These are phyloP conservation scores for Lacerta agilis DNA, from an alignment of 2,797 vertebrate species.

Conservation along the genomic window DNA sequence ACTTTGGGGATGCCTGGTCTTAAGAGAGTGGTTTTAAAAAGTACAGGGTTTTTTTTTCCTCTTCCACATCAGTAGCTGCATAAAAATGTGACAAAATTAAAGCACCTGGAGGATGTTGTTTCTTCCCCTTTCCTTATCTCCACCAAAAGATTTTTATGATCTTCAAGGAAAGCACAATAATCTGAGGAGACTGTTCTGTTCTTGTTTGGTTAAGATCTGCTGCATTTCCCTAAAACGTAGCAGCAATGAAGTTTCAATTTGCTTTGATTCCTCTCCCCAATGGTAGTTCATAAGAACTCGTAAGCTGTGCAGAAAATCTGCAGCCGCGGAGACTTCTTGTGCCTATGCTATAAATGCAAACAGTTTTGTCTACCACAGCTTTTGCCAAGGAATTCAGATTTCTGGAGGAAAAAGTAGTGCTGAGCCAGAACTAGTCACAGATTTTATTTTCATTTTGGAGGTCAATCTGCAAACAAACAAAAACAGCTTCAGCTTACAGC, in stretches of 20 bases:
- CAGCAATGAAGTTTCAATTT: not conserved
- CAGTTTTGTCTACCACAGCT: not conserved
- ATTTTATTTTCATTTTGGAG: not conserved
- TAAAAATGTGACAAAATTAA: not conserved
- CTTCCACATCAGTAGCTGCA: not conserved
- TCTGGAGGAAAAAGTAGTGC: not conserved
- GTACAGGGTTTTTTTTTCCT: too few relatives aligned
- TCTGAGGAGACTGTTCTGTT: not conserved
- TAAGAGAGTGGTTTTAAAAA: too few relatives aligned
- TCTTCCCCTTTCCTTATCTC: not conserved
- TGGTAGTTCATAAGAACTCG: not conserved
- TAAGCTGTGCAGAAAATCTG: constrained; percentile 9
- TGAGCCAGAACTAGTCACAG: not conserved
- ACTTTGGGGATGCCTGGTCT: too few relatives aligned
- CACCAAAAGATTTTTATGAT: not conserved
- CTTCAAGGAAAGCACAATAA: constrained; percentile 12
- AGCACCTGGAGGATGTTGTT: not conserved
- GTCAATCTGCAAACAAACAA: too few relatives aligned
- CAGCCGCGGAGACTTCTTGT: not conserved
- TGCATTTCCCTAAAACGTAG: constrained; percentile 16
- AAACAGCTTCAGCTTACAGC: too few relatives aligned
- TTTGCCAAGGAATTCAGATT: not conserved
- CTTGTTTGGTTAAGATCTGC: constrained; percentile 31
- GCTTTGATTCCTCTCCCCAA: not conserved
- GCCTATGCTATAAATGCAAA: not conserved